A percentile compares a stretch with the other conserved stretches of the same genome.
These are phyloP conservation scores for Agrilus planipennis DNA, from an alignment of 1,140 invertebrate genomes.

Conservation along the genomic window DNA sequence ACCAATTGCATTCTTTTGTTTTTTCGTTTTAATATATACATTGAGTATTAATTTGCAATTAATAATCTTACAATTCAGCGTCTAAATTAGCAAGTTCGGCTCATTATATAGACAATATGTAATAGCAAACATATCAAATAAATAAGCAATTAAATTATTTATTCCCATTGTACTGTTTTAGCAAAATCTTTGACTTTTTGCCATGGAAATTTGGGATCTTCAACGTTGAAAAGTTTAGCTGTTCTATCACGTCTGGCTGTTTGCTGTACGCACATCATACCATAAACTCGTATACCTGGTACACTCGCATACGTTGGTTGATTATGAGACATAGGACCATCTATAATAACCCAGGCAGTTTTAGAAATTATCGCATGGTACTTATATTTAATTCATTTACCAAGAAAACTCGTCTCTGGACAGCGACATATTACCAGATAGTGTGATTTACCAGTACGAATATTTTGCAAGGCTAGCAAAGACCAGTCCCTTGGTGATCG, in stretches of 20 bases:
- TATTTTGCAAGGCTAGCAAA: slow-evolving; percentile 79
- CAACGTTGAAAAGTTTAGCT: slow-evolving; percentile 38
- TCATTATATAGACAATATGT: no score
- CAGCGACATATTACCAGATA: slow-evolving; percentile 88
- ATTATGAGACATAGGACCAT: slow-evolving; percentile 87
- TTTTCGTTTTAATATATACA: no score
- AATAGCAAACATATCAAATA: no score
- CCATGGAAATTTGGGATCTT: slow-evolving; percentile 55
- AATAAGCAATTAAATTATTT: slow-evolving; percentile 11
- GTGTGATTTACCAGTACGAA: slow-evolving; percentile 85
- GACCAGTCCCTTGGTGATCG: slow-evolving; percentile 83
- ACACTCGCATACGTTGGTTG: slow-evolving; percentile 88
- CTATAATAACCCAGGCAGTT: slow-evolving; percentile 34
- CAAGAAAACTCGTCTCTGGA: slow-evolving; percentile 68
- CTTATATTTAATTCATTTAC: no score
- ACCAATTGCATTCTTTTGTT: no score
- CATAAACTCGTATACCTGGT: slow-evolving; percentile 81
- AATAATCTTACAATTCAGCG: no score
- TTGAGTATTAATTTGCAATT: no score
- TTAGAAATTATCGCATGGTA: no score
- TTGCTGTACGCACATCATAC: slow-evolving; percentile 78
- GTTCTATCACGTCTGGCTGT: slow-evolving; percentile 40
- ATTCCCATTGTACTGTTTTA: slow-evolving; percentile 47
- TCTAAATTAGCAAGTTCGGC: no score
- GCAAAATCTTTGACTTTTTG: slow-evolving; percentile 53